A percentile compares a stretch with the other conserved stretches of the same genome.
phyloP scores from a whole-genome alignment of 2,888 invertebrate genomes.

The Leptura quadrifasciata region DNA sequence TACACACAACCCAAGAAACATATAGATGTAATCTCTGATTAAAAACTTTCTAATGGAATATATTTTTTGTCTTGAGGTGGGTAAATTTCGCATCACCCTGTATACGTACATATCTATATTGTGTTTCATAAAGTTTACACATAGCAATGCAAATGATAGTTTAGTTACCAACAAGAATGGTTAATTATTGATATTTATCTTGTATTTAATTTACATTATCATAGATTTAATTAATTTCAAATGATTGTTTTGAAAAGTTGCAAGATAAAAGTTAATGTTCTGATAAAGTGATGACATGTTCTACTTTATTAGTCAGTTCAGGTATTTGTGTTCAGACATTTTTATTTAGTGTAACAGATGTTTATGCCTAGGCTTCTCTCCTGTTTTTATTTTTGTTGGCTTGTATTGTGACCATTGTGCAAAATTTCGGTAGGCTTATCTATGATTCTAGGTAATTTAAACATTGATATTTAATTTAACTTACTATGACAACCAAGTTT shows the following conservation, averaged over 20 bases:
- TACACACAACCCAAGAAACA: neutral
- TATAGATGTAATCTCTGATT: neutral
- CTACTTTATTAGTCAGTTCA: conserved; percentile 26
- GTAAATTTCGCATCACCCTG: neutral
- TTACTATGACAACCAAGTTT: neutral
- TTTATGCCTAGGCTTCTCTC: conserved; percentile 5
- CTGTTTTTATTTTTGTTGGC: conserved; percentile 17
- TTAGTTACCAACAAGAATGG: neutral
- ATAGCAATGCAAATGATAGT: conserved; percentile 12
- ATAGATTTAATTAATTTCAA: conserved; percentile 42
- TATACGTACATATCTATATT: neutral
- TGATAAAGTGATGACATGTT: conserved; percentile 40
- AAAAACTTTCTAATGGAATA: neutral
- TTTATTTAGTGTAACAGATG: conserved; percentile 5
- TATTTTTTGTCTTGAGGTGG: neutral
- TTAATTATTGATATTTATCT: conserved; percentile 34
- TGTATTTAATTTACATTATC: conserved; percentile 45
- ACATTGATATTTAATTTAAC: neutral
- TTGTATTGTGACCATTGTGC: neutral
- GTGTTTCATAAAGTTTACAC: neutral
- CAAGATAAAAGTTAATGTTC: conserved; percentile 40
- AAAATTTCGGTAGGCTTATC: neutral
- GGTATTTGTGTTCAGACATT: conserved; percentile 24
- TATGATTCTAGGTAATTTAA: conserved; percentile 26
- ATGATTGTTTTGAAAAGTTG: conserved; percentile 38